Conservation (phyloP, 2,888 invertebrate genomes). For the Polydrusus pterygomalis region DNA sequence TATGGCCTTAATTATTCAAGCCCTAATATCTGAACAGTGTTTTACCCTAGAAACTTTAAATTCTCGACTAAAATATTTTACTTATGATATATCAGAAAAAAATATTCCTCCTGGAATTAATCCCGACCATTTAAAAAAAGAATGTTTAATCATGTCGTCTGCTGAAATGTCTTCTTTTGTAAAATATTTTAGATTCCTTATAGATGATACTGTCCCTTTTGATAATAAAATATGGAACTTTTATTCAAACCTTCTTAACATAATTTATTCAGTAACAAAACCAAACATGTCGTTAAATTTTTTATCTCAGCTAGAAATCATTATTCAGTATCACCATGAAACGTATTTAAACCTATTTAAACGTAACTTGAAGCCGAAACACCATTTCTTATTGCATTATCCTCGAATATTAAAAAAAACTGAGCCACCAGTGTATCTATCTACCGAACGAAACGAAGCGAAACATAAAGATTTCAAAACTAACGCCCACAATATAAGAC, state of each 20-base stretch:
- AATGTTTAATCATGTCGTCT: neutral
- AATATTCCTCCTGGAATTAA: constrained; percentile 15
- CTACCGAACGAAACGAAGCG: neutral
- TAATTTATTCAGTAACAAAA: too few relatives aligned
- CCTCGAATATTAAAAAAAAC: neutral
- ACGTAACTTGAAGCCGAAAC: neutral
- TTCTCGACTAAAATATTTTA: constrained; percentile 57
- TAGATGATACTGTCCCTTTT: neutral
- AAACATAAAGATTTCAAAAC: constrained; percentile 2
- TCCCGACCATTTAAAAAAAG: neutral
- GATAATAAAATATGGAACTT: too few relatives aligned
- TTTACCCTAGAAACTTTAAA: constrained; percentile 53
- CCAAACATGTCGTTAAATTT: too few relatives aligned
- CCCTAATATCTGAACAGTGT: constrained; percentile 50
- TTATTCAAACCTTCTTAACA: too few relatives aligned
- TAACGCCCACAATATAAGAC: neutral
- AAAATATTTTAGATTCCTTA: neutral
- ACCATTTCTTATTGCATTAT: neutral
- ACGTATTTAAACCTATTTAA: neutral
- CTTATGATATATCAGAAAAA: constrained; percentile 55
- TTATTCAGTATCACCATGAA: too few relatives aligned
- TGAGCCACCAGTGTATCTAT: neutral
- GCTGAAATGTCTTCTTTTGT: neutral
- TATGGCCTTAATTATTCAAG: constrained; percentile 60
- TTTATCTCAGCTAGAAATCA: too few relatives aligned